Evolutionary conservation across 2,113 vertebrate species (phyloP), one percentile per base, ranked within the genome.

Genomic region (Mungos mungo): DNA sequence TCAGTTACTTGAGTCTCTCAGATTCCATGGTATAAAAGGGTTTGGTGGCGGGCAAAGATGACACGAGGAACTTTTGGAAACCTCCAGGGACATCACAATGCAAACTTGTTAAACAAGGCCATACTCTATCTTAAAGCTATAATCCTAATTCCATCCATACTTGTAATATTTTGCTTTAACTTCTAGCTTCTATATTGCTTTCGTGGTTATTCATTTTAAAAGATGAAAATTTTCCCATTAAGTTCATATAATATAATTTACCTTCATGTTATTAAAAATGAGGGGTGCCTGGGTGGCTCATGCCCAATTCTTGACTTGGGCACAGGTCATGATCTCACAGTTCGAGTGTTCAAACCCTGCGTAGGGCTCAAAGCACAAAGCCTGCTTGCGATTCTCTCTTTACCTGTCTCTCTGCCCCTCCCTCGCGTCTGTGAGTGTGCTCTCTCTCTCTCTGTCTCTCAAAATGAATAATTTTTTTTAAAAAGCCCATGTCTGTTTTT

Each of bases 141-240:
- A 45, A 66, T 74, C 31, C 47, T 45, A 79, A 38, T 77, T 77
- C 9, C 7, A 83, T 72, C 50, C 27, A 96, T 60, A 76, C 54
- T 69, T 86, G 11, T 83, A 54, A 84, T 74, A 21, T 80, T 41
- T 33, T 60, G 21, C 18, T 74, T 94, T 92, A 63, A 86, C 12
- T 79, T 72, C 85, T 27, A 85, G 31, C 10, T 91, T 93, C 60
- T 57, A 41, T 16, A 85, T 77, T 31, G 21, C 33, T 97, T 86
- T 89, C 45, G 71, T 31, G 90, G 35, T 45, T 90, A 94, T 52
- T 95, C 7, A 45, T 76, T 74, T 96, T 81, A 96, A 82, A 47
- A 83, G 33, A 21, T 72, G 54, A 79, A 71, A 84, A 88, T 85
- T 80, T 97, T 80, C 79, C 33, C 29, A 82, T 90, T 95, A 92